phyloP scores from a whole-genome alignment of 2,797 vertebrate species.

The Sylvia borin region DNA sequence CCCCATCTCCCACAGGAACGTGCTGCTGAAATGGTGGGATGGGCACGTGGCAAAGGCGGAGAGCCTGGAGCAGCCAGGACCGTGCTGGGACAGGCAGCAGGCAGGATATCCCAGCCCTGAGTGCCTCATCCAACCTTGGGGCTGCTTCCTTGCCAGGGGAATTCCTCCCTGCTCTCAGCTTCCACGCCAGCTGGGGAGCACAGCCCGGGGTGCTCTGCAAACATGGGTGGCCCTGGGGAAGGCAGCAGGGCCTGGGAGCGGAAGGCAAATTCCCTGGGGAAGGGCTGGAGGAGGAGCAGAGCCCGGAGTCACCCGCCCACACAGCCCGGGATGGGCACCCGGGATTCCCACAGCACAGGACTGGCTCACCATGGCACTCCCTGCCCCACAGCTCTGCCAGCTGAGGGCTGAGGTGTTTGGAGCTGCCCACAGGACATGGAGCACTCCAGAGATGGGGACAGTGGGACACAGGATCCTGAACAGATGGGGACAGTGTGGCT shows the following conservation, averaged over 20 bases:
- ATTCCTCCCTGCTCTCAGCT: background rate
- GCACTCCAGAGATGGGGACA: background rate
- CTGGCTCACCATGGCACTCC: accelerated
- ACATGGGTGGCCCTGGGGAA: background rate
- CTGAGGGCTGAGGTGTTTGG: background rate
- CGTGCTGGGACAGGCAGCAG: background rate
- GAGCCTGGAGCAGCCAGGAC: background rate
- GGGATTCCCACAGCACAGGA: accelerated
- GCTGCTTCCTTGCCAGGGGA: background rate
- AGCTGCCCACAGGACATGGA: background rate
- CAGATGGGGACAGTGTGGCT: background rate
- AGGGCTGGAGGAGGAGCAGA: background rate
- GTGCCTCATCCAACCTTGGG: background rate
- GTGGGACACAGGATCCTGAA: too few relatives aligned
- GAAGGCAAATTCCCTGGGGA: background rate
- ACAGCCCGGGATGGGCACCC: accelerated
- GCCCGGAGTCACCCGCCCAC: background rate
- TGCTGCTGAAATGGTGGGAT: background rate
- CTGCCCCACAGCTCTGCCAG: background rate
- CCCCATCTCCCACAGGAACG: background rate
- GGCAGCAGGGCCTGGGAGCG: background rate
- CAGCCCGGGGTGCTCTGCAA: background rate
- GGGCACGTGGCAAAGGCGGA: background rate
- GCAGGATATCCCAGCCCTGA: background rate
- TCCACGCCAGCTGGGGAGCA: background rate